These are phyloP conservation scores for Madoqua kirkii DNA, from an alignment of 2,113 vertebrate species.

Conservation along the genomic window DNA sequence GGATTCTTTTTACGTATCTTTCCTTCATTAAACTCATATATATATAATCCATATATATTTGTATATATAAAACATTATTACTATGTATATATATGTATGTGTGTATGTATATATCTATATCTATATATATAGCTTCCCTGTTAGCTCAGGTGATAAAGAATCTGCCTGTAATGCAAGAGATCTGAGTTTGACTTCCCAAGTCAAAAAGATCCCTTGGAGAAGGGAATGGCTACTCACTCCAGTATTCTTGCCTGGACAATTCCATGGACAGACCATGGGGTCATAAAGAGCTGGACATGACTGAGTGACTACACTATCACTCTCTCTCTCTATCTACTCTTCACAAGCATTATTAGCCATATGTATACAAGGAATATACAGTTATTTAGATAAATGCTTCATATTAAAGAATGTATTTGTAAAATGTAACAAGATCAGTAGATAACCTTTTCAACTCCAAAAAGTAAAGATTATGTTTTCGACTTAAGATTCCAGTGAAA, in stretches of 20 bases:
- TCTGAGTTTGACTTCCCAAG: background rate
- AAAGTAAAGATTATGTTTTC: constrained; percentile 75
- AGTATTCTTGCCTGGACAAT: background rate
- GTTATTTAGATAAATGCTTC: constrained; percentile 81
- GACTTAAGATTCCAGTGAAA: constrained; percentile 75
- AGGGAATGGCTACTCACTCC: background rate
- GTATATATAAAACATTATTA: background rate
- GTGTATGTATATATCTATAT: background rate
- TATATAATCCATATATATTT: background rate
- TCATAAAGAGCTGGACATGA: background rate
- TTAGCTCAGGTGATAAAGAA: background rate
- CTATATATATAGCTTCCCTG: background rate
- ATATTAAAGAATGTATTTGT: constrained; percentile 85
- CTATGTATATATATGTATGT: background rate
- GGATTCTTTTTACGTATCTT: background rate
- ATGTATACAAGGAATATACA: constrained; percentile 72
- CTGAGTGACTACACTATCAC: background rate
- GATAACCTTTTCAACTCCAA: constrained; percentile 79
- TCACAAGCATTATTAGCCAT: background rate
- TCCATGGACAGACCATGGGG: background rate
- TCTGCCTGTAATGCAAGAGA: background rate
- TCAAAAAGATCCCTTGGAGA: background rate
- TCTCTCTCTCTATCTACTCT: background rate
- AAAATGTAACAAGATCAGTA: constrained; percentile 79
- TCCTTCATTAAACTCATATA: background rate